Base-by-base conservation (phyloP, 2,113 vertebrate species). In the Phocoena phocoena region DNA sequence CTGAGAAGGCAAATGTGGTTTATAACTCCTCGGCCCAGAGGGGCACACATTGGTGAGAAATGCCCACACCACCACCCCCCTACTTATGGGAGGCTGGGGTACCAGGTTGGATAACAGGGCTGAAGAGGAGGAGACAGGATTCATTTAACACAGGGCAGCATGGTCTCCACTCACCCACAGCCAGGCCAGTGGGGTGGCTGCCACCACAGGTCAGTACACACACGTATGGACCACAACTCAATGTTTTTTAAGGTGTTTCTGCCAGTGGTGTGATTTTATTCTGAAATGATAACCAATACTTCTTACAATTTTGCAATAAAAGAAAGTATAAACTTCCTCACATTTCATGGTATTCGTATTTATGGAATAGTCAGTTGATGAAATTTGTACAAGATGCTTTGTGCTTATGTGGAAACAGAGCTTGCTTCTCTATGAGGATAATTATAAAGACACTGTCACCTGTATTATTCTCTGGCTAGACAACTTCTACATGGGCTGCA, bases 21-120 rank as follows among this genome's bases (percentile, higher is more conserved):
- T 60, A 17, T 8, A 26, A 21, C 1, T 1, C 5, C 3, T 13
- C 2, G 1, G 1, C 26, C 23, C 23, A 70, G 33, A 50, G 25
- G 18, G 11, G 33, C 67, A 3, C 28, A 23, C 15, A 1, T 3
- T 63, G 67, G 15, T 83, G 28, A 63, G 23, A 76, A 76, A 65
- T 65, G 21, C 26, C 47, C 26, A 76, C 15, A 31, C 41, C 26
- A 9, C 58, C 58, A 10, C 26, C 73, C 41, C 8, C 17, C 28
- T 18, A 31, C 8, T 76, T 47, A 10, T 28, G 26, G 73, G 17
- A 47, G 15, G 26, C 73, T 47, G 18, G 65, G 8, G 5, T 36
- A 9, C 6, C 41, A 18, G 26, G 73, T 31, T 77, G 10, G 9
- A 8, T 20, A 23, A 36, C 31, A 60, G 9, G 2, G 2, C 31